Evolutionary conservation across 1,140 invertebrate species (phyloP), one percentile per base, ranked within the genome.

Genomic region (Drosophila bipectinata): DNA sequence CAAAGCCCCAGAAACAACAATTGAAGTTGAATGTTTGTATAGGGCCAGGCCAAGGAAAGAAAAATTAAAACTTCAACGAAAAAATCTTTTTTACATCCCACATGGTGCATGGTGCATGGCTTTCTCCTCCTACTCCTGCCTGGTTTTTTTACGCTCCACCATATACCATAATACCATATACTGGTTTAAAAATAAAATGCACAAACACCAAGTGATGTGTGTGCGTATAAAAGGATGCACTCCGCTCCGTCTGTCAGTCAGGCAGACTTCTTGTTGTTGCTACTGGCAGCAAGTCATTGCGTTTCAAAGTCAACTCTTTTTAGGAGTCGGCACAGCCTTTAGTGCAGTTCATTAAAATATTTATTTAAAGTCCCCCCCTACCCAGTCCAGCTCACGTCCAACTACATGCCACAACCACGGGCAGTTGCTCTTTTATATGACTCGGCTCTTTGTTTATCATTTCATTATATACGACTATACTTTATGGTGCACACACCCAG

Each of bases 281-380:
- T 44, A 64, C 63, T 69, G 64, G n/a, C 63, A 57, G 63, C 51
- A 55, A 69, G 60, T 67, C 47, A 67, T 64, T 71, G 67, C 67
- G 47, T 71, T 69, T 71, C 52, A 71, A 69, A 71, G 67, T 69
- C 67, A 69, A 71, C 52, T 69, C 63, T 49, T 69, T 68, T 69
- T 69, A 68, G 66, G 51, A 49, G 63, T 69, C 66, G 52, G 51
- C 66, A 68, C 51, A 32, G 66, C 44, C 66, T 69, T 69, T 71
- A 71, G 71, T 75, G 71, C 53, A 74, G 71, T 74, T 74, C 71
- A 74, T 74, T 74, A 74, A 74, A 74, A 74, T 74, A 74, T 74
- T 64, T 74, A 74, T 74, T 74, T 74, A 64, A 66, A 47, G 60
- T 4, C 34, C 3, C 3, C 4, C 49, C 53, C 52, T 48, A 39